phyloP scores from a whole-genome alignment of 2,888 invertebrate genomes.

The Ptychoptera contaminata region DNA sequence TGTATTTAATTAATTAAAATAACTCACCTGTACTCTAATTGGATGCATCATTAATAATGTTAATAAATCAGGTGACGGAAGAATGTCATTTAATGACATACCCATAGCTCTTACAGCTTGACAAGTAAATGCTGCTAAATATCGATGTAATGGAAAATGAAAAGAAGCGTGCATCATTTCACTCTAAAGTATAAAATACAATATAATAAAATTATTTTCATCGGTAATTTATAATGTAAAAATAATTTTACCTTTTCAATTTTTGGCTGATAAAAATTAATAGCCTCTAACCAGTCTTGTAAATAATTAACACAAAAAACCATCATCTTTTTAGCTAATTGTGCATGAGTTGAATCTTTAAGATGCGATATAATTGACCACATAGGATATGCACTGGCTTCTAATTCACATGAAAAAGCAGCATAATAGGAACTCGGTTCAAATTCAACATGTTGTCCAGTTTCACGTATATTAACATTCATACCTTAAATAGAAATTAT shows the following conservation, averaged over 20 bases:
- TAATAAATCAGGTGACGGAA: conserved; percentile 64
- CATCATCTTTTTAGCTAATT: conserved; percentile 59
- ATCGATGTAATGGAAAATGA: conserved; percentile 92
- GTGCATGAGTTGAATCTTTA: conserved; percentile 52
- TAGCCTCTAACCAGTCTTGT: conserved; percentile 78
- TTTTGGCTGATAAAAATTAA: conserved; percentile 53
- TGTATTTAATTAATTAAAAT: neutral
- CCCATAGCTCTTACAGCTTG: conserved; percentile 72
- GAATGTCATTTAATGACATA: conserved; percentile 55
- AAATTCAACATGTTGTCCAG: conserved; percentile 85
- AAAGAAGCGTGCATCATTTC: conserved; percentile 82
- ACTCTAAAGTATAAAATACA: conserved; percentile 35
- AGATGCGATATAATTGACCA: conserved; percentile 90
- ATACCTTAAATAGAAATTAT: conserved; percentile 48
- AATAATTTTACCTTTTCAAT: conserved; percentile 37
- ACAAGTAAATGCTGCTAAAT: conserved; percentile 73
- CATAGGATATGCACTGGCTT: conserved; percentile 95
- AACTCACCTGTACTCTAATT: conserved; percentile 74
- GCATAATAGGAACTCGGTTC: conserved; percentile 96
- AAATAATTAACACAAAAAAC: conserved; percentile 61
- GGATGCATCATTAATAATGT: conserved; percentile 82
- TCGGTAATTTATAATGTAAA: neutral
- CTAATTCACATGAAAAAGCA: conserved; percentile 92
- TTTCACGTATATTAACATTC: conserved; percentile 89
- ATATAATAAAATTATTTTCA: conserved; percentile 3